Conservation (phyloP, 2,888 invertebrate genomes). For the Cryptocephalus moraei region DNA sequence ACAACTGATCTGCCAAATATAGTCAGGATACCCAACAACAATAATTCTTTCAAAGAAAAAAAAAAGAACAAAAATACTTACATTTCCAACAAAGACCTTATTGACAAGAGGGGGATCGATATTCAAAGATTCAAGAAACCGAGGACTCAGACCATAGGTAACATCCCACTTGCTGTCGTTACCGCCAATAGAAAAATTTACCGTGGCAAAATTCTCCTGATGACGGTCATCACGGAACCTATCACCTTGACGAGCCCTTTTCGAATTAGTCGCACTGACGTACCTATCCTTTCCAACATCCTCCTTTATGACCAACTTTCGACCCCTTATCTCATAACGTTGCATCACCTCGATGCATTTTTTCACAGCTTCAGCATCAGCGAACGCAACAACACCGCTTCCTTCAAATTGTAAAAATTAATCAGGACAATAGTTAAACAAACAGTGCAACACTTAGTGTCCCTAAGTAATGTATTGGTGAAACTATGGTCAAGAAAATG, state of each 20-base stretch:
- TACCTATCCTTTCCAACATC: constrained; percentile 64
- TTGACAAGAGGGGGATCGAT: constrained; percentile 89
- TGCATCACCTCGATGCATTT: constrained; percentile 93
- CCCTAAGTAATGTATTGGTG: no score
- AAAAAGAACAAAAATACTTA: no score
- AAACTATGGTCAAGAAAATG: no score
- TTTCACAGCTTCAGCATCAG: constrained; percentile 36
- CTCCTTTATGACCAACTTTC: constrained; percentile 90
- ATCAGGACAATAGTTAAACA: no score
- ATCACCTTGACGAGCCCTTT: constrained; percentile 26
- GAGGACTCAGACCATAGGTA: constrained; percentile 88
- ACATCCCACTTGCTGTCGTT: constrained; percentile 56
- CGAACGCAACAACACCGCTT: constrained; percentile 49
- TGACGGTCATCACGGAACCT: constrained; percentile 20
- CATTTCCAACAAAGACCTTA: constrained; percentile 82
- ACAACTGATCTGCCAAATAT: no score
- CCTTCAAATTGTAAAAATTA: constrained; percentile 39
- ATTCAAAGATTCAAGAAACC: constrained; percentile 87
- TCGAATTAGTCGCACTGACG: constrained; percentile 48
- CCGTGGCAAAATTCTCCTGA: constrained; percentile 11
- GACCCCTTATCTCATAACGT: constrained; percentile 82
- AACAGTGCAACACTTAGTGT: no score
- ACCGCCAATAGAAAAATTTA: constrained; percentile 20
- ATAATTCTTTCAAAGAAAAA: no score
- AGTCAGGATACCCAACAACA: no score